These are phyloP conservation scores for Acromyrmex charruanus DNA, from an alignment of 1,140 invertebrate species.

Conservation along the genomic window DNA sequence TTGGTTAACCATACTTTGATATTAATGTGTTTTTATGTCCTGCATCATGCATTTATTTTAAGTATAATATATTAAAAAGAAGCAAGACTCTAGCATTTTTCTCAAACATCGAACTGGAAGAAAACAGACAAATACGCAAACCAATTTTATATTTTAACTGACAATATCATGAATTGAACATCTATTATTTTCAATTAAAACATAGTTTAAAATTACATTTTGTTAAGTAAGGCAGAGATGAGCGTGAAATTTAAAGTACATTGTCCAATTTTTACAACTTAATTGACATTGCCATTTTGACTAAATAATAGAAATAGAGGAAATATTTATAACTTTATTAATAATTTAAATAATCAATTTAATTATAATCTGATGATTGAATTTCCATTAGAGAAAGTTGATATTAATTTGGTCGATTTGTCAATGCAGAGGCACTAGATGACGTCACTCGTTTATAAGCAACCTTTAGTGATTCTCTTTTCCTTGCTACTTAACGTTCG, in stretches of 20 bases:
- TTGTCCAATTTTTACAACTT: neutral
- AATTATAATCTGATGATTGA: neutral
- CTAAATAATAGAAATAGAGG: neutral
- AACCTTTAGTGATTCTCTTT: slow-evolving; percentile 26
- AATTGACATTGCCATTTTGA: neutral
- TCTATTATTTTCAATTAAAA: neutral
- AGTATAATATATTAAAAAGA: neutral
- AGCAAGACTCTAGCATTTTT: neutral
- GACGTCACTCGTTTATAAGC: slow-evolving; percentile 12
- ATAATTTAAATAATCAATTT: slow-evolving; percentile 7
- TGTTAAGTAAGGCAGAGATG: neutral
- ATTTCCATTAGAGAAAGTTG: neutral
- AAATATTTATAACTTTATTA: neutral
- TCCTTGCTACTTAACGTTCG: slow-evolving; percentile 12
- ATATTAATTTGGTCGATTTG: slow-evolving; percentile 1
- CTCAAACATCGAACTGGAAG: neutral
- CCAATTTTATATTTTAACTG: neutral
- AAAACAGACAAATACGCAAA: neutral
- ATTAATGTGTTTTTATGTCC: neutral
- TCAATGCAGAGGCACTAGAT: neutral
- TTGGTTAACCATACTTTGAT: neutral
- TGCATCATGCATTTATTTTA: neutral
- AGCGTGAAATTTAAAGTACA: neutral
- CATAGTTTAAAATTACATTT: neutral
- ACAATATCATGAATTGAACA: neutral